A percentile compares a stretch with the other conserved stretches of the same genome.
These are phyloP conservation scores for Rhamphomyia laevipes DNA, from an alignment of 2,888 invertebrate genomes.

Conservation along the genomic window DNA sequence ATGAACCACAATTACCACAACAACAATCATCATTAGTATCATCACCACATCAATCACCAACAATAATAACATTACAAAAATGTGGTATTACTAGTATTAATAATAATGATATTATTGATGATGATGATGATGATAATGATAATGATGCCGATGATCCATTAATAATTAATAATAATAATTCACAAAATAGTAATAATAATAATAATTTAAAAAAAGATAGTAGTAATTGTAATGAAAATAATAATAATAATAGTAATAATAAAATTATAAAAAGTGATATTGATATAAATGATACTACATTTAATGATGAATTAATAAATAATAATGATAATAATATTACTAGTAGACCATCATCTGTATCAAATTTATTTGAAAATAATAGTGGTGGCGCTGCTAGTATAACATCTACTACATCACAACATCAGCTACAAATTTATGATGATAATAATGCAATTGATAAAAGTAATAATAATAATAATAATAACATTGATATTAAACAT, in stretches of 20 bases:
- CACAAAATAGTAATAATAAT: conserved; percentile 2
- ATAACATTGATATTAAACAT: background rate
- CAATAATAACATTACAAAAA: no score
- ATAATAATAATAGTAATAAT: background rate
- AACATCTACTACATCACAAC: no score
- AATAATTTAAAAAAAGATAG: background rate
- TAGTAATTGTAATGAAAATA: background rate
- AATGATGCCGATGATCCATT: background rate
- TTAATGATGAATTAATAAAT: background rate
- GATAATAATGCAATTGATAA: background rate
- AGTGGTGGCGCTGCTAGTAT: background rate
- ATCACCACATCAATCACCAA: background rate
- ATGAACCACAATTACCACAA: conserved; percentile 3
- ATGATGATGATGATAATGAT: background rate
- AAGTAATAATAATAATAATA: background rate
- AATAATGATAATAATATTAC: background rate
- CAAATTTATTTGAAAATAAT: background rate
- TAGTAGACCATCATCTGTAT: background rate
- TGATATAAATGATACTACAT: conserved; percentile 1
- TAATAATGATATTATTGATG: conserved; percentile 11
- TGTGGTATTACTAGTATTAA: conserved; percentile 4
- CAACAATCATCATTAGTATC: conserved; percentile 4
- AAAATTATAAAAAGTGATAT: background rate
- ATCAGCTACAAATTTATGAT: background rate
- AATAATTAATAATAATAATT: background rate